Base-by-base conservation (phyloP, 2,797 vertebrate genomes). In the Microchirus variegatus region DNA sequence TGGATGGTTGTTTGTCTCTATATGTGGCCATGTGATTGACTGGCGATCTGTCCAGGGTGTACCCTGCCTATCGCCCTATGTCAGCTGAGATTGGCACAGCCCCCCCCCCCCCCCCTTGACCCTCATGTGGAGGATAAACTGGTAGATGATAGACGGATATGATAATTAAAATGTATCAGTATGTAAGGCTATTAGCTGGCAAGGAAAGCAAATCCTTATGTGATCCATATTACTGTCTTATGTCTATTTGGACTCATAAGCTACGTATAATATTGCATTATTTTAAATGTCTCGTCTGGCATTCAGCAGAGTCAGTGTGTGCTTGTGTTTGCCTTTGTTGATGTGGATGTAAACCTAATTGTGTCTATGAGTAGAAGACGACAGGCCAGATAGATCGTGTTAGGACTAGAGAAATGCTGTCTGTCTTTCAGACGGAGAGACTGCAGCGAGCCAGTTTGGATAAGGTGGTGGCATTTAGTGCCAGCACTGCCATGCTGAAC, bases 381-480 rank as follows among this genome's bases (percentile, higher is more conserved):
- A 75, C 77, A 61, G 77, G 65, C 82, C 86, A 91, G 88, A 90
- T 89, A 57, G 78, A 70, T 90, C 76, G 89, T 90, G 91, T 78
- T 70, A 78, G 66, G 89, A 87, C 83, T 92, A 70, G 89, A 84
- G 86, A 93, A 90, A 62, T 48, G 76, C 74, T 71, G 88, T 87
- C 90, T 90, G 78, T 81, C 81, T 74, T 76, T 78, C 67, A 77
- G 80, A 77, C 56, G 73, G 82, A 84, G 60, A 66, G 38, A 71
- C 60, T 46, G 40, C 37, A 67, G 63, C 10, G 44, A 45, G 55
- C 40, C 60, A 57, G 77, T 79, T 86, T 82, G 78, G 87, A 85
- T 81, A 81, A 40, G 57, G 79, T 75, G 80, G 63, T 43, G 41
- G 64, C 48, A 83, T 63, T 80, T 51, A 76, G 77, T 70, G 81